Evolutionary conservation across 2,797 vertebrate genomes (phyloP).

Genomic region (Semotilus atromaculatus): DNA sequence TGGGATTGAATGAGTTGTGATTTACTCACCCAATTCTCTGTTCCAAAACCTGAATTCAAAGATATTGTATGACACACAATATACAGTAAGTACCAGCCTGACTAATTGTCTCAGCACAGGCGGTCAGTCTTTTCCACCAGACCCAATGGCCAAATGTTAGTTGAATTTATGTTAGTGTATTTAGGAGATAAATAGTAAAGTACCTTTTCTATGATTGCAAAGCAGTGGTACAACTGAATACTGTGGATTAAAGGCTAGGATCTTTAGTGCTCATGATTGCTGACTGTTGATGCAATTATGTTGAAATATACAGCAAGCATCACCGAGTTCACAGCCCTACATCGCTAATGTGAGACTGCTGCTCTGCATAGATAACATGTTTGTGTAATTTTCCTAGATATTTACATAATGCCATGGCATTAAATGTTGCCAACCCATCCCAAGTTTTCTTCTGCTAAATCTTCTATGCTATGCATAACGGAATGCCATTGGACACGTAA

Average conservation of each 20-base stretch:
- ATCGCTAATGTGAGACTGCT: conserved; percentile 3
- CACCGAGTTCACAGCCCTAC: conserved; percentile 20
- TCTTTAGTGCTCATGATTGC: neutral
- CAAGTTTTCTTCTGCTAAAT: neutral
- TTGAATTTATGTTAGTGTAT: conserved; percentile 25
- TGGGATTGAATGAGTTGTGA: conserved; percentile 36
- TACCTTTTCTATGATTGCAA: neutral
- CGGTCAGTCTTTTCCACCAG: conserved; percentile 38
- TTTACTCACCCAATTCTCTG: conserved; percentile 41
- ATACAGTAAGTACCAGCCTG: conserved; percentile 35
- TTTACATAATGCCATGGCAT: neutral
- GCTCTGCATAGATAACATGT: neutral
- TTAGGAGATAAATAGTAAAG: neutral
- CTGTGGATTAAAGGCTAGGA: neutral
- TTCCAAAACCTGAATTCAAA: conserved; percentile 41
- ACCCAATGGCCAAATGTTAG: conserved; percentile 45
- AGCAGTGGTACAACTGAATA: conserved; percentile 14
- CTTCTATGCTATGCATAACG: neutral
- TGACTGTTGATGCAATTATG: conserved; percentile 46
- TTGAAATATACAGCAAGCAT: conserved; percentile 38
- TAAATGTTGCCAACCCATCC: neutral
- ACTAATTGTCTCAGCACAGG: conserved; percentile 43
- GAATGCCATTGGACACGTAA: neutral
- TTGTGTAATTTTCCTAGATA: neutral
- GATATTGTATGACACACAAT: conserved; percentile 36